A percentile compares a stretch with the other conserved stretches of the same genome.
phyloP scores from a whole-genome alignment of 2,888 invertebrate species.

The Macrosiphum euphorbiae region DNA sequence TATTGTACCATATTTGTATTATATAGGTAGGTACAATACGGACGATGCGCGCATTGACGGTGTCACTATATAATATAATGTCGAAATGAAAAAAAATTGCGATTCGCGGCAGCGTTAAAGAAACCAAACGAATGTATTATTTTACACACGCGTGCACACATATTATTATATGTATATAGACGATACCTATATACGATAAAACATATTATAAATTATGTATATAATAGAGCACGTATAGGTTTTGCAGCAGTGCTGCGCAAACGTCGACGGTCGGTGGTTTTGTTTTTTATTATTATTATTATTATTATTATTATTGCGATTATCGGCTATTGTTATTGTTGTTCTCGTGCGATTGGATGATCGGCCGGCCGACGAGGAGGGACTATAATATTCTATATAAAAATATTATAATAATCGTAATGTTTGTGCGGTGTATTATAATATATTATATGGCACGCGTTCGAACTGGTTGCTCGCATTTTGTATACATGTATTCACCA shows the following conservation, averaged over 20 bases:
- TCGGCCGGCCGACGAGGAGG: neutral
- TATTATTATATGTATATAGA: neutral
- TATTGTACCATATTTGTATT: neutral
- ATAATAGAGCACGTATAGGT: neutral
- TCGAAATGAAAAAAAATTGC: neutral
- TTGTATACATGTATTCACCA: neutral
- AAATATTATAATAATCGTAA: neutral
- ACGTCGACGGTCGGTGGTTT: neutral
- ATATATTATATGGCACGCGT: conserved; percentile 3
- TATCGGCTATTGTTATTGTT: neutral
- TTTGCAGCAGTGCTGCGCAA: neutral
- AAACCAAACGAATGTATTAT: conserved; percentile 2
- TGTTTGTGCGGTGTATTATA: neutral
- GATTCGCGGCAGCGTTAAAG: neutral
- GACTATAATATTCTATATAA: neutral
- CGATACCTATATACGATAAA: neutral
- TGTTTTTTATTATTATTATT: neutral
- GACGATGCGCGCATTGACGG: neutral
- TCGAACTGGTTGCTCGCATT: conserved; percentile 10
- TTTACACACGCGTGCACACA: neutral
- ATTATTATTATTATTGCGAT: no score
- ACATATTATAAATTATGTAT: neutral
- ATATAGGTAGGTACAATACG: neutral
- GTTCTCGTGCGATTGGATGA: neutral
- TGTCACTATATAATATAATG: neutral